Base-by-base conservation (phyloP, 2,797 vertebrate genomes). In the Cynopterus sphinx region DNA sequence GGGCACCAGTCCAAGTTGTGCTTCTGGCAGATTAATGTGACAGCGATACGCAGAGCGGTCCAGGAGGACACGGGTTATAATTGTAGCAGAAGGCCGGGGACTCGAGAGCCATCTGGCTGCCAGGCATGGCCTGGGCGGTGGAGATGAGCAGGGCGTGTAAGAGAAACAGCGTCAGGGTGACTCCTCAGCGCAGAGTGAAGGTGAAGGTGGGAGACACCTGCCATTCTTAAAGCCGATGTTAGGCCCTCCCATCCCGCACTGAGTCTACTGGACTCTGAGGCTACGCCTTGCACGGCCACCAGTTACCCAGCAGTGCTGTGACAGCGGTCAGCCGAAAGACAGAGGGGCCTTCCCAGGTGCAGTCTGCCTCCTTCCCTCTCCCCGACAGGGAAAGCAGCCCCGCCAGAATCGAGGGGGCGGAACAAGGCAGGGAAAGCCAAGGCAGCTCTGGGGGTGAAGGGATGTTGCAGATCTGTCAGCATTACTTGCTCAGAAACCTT, bases 11-110 rank as follows among this genome's bases (percentile, higher is more conserved):
- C 55, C 31, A 41, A 81, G 63, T 5, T 43, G 43, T 36, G 19
- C 10, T 91, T 74, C 85, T 68, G 75, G 70, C 90, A 83, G 39
- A 36, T 6, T 43, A 41, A 83, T 6, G 36, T 78, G 89, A 39
- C 24, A 21, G 19, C 4, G 4, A 26, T 33, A 6, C 1, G 21
- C 1, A 41, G 46, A 63, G 41, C 26, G 65, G 21, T 51, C 75
- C 28, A 36, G 51, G 87, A 46, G 36, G 74, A 22, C 39, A 43
- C 2, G 2, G 5, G 39, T 19, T 88, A 26, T 9, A 84, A 85
- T 81, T 83, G 15, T 22, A 91, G 70, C 63, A 84, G 75, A 61
- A 88, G 77, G 21, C 17, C 49, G 77, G 22, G n/a, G 21, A 61
- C 39, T 86, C n/a, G 70, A 88, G 83, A 53, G 46, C 4, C 65